Evolutionary conservation across 2,888 invertebrate species (phyloP).

Genomic region (Drosophila rubida): DNA sequence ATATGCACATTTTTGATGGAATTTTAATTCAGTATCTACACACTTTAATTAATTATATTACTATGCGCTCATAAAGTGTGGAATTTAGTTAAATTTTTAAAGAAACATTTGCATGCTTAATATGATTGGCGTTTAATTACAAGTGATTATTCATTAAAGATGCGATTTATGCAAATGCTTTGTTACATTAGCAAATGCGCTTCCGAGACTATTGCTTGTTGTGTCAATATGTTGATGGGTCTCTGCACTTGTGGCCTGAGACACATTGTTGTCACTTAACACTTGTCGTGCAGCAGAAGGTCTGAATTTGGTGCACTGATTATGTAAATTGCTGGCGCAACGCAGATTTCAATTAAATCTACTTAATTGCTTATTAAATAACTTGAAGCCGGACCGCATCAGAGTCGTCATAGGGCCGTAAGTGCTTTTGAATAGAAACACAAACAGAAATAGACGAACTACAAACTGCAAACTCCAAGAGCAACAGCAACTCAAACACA

Average conservation of each 20-base stretch:
- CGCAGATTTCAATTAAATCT: conserved; percentile 47
- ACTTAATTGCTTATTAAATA: conserved; percentile 77
- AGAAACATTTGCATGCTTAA: not conserved
- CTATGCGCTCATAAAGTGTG: not conserved
- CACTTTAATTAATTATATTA: not conserved
- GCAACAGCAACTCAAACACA: conserved; percentile 59
- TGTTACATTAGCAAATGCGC: not conserved
- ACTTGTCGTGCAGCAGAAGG: conserved; percentile 8
- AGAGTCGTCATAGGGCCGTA: conserved; percentile 20
- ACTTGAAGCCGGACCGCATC: conserved; percentile 25
- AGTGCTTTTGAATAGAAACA: conserved; percentile 40
- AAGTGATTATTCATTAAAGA: conserved; percentile 9
- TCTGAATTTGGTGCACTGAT: conserved; percentile 16
- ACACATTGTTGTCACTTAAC: conserved; percentile 10
- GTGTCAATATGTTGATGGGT: too few relatives aligned
- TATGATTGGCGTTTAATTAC: not conserved
- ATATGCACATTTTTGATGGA: too few relatives aligned
- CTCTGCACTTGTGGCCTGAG: conserved; percentile 22
- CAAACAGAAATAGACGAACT: conserved; percentile 20
- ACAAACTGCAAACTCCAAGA: conserved; percentile 8
- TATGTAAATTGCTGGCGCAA: conserved; percentile 56
- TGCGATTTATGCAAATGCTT: not conserved
- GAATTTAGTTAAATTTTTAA: not conserved
- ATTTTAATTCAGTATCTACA: too few relatives aligned
- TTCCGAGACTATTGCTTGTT: not conserved